Base-by-base conservation (phyloP, 23 tunicate genomes). In the Diplosoma virens region DNA sequence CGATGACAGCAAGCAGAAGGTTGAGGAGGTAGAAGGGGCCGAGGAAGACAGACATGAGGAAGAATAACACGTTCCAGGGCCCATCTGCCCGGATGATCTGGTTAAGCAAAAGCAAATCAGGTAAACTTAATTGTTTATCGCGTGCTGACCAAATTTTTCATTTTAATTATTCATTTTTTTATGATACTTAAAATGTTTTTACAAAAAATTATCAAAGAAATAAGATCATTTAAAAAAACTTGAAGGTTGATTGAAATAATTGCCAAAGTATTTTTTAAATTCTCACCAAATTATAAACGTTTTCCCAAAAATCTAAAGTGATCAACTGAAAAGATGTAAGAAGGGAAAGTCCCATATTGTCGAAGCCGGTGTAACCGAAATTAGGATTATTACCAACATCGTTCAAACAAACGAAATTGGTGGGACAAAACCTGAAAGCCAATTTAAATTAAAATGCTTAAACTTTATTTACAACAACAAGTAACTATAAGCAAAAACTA, bases 221-320 rank as follows among this genome's bases (percentile, higher is more conserved):
- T n/a, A n/a, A n/a, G n/a, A n/a, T n/a, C n/a, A n/a, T n/a, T n/a
- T n/a, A n/a, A n/a, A n/a, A n/a, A n/a, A n/a, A n/a, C n/a, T n/a
- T n/a, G n/a, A n/a, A n/a, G n/a, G n/a, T n/a, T n/a, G n/a, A n/a
- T n/a, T n/a, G n/a, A n/a, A n/a, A n/a, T n/a, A n/a, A n/a, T n/a
- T n/a, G n/a, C n/a, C n/a, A n/a, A n/a, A n/a, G n/a, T n/a, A n/a
- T n/a, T n/a, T n/a, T n/a, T n/a, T n/a, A 41, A 25, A 7, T 71
- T 50, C 76, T 61, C 63, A 83, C 96, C 98, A 93, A 78, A 77
- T 93, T 93, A 72, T 93, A 93, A 9, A 88, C 93, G 41, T 93
- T 93, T 54, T 93, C 98, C 98, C 98, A 93, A 47, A 69, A 87
- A 46, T 93, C 98, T 33, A 93, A 63, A 1, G 98, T 87, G 25